phyloP scores from a whole-genome alignment of 2,888 invertebrate species.

The Allolobophora icterica region DNA sequence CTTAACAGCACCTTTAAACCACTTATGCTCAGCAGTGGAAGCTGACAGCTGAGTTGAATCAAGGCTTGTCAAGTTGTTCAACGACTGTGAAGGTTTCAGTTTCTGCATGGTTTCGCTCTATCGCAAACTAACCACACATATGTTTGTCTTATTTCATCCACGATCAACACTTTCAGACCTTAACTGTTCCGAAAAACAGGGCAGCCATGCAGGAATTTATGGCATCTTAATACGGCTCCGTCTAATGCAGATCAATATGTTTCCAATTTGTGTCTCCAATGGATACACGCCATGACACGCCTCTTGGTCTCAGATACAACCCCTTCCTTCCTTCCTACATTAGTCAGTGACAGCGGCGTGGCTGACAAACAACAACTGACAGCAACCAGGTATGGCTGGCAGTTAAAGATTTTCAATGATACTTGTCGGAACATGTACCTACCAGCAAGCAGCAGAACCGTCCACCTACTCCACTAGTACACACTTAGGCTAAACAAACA shows the following conservation, averaged over 20 bases:
- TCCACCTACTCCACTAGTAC: neutral
- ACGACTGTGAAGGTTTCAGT: neutral
- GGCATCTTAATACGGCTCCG: neutral
- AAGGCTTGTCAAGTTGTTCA: neutral
- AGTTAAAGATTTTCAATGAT: conserved; percentile 3
- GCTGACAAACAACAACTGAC: neutral
- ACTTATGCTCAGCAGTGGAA: neutral
- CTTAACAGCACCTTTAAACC: conserved; percentile 5
- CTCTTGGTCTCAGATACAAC: neutral
- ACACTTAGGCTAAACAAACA: neutral
- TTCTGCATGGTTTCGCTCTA: neutral
- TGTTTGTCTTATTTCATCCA: neutral
- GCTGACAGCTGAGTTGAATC: neutral
- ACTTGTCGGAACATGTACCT: neutral
- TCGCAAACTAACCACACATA: neutral
- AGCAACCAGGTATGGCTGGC: neutral
- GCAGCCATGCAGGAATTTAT: neutral
- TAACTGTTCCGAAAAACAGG: neutral
- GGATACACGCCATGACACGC: neutral
- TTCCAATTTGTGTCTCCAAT: conserved; percentile 9
- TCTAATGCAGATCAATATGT: neutral
- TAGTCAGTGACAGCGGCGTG: neutral
- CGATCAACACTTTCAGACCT: neutral
- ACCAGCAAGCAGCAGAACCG: neutral
- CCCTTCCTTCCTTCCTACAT: neutral